phyloP scores from a whole-genome alignment of 64 coral and sea anemone genomes.

The Orbicella faveolata region DNA sequence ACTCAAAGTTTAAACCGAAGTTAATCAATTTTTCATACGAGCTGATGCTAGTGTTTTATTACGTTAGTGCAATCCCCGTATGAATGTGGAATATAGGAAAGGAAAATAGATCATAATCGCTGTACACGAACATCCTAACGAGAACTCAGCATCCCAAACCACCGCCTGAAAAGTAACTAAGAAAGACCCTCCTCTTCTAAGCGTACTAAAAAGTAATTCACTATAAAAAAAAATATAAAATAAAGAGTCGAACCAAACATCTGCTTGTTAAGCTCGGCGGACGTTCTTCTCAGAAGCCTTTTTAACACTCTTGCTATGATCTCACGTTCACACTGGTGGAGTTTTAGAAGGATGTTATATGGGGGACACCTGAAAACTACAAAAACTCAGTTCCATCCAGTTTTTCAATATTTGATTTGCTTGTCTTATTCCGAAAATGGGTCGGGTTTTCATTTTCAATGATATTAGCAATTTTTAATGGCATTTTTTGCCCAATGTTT shows the following conservation, averaged over 20 bases:
- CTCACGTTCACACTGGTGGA: conserved; percentile 10
- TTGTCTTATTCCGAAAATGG: background rate
- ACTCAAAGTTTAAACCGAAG: background rate
- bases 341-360: background rate
- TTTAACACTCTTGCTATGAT: background rate
- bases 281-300: conserved; percentile 1
- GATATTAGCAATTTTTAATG: conserved; percentile 23
- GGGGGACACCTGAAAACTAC: conserved; percentile 1
- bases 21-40: background rate
- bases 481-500: background rate
- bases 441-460: conserved; percentile 13
- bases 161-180: background rate
- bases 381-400: background rate
- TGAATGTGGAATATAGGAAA: background rate
- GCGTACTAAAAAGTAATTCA: background rate
- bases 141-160: background rate
- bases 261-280: background rate
- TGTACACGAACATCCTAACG: background rate
- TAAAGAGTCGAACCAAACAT: background rate
- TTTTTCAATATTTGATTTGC: conserved; percentile 1
- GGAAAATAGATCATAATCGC: background rate
- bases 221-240: conserved; percentile 1
- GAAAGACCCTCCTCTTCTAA: background rate
- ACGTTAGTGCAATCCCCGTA: background rate
- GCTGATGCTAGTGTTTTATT: background rate